phyloP scores from a whole-genome alignment of 2,113 vertebrate species.

The Neogobius melanostomus region DNA sequence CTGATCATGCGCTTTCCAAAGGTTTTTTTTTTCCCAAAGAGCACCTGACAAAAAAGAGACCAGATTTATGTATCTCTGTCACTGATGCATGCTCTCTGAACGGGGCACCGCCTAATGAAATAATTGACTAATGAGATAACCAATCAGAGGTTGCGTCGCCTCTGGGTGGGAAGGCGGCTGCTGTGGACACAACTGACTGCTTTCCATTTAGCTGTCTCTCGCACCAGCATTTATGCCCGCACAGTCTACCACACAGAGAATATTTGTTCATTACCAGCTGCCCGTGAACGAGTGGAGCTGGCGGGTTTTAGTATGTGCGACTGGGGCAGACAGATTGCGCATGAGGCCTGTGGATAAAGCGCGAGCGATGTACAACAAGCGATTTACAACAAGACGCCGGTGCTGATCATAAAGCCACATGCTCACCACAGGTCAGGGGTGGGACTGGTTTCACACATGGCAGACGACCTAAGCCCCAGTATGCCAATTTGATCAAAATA shows the following conservation, averaged over 20 bases:
- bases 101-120: slow-evolving; percentile 51
- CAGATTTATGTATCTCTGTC: slow-evolving; percentile 33
- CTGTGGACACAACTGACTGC: slow-evolving; percentile 45
- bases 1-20: slow-evolving; percentile 14
- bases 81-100: slow-evolving; percentile 25
- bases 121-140: slow-evolving; percentile 65
- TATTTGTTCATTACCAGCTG: slow-evolving; percentile 69
- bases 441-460: slow-evolving; percentile 55
- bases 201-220: slow-evolving; percentile 34
- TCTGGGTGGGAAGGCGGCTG: slow-evolving; percentile 53
- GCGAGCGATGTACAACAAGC: slow-evolving; percentile 44
- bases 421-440: slow-evolving; percentile 20
- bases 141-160: slow-evolving; percentile 55
- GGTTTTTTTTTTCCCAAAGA: not conserved
- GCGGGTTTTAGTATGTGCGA: slow-evolving; percentile 38
- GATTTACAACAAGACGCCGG: slow-evolving; percentile 53
- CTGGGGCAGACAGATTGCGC: slow-evolving; percentile 39
- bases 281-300: slow-evolving; percentile 44
- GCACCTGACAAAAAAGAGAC: slow-evolving; percentile 26
- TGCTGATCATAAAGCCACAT: slow-evolving; percentile 33
- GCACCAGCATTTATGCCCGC: slow-evolving; percentile 33
- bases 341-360: slow-evolving; percentile 20
- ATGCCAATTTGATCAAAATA: slow-evolving; percentile 42
- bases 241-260: slow-evolving; percentile 38
- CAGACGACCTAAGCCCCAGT: slow-evolving; percentile 30